Percentiles rank a stretch among this genome's conserved stretches.
phyloP scores from a whole-genome alignment of 2,797 vertebrate genomes.

The Sebastes variabilis region DNA sequence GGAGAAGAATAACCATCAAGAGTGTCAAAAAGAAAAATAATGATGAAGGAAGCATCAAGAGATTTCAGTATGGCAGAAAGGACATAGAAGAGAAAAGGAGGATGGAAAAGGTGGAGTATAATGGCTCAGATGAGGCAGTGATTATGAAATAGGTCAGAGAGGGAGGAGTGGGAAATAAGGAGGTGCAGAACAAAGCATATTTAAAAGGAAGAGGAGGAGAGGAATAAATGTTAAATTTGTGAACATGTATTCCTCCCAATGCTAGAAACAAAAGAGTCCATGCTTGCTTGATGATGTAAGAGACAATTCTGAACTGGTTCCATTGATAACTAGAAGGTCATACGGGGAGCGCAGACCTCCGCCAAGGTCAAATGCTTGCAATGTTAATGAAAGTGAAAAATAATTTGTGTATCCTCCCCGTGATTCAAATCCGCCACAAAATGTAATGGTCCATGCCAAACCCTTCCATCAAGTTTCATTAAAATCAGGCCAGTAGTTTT shows the following conservation, averaged over 20 bases:
- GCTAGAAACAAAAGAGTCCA: conserved; percentile 4
- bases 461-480: not conserved
- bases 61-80: not conserved
- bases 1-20: not conserved
- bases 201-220: conserved; percentile 15
- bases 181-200: conserved; percentile 1
- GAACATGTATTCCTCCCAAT: not conserved
- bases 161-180: not conserved
- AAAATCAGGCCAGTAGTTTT: not conserved
- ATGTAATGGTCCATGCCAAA: not conserved
- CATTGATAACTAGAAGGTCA: not conserved
- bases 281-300: conserved; percentile 2
- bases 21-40: not conserved
- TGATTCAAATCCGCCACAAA: not conserved
- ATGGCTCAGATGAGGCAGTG: conserved; percentile 12
- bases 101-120: conserved; percentile 13
- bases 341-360: not conserved
- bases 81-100: not conserved
- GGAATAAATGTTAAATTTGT: conserved; percentile 13
- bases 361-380: not conserved
- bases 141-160: conserved; percentile 37
- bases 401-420: not conserved
- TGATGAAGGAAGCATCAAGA: not conserved
- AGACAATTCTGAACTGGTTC: not conserved
- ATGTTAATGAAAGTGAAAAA: not conserved